These are phyloP conservation scores for Eonycteris spelaea DNA, from an alignment of 2,113 vertebrate species.

Conservation along the genomic window DNA sequence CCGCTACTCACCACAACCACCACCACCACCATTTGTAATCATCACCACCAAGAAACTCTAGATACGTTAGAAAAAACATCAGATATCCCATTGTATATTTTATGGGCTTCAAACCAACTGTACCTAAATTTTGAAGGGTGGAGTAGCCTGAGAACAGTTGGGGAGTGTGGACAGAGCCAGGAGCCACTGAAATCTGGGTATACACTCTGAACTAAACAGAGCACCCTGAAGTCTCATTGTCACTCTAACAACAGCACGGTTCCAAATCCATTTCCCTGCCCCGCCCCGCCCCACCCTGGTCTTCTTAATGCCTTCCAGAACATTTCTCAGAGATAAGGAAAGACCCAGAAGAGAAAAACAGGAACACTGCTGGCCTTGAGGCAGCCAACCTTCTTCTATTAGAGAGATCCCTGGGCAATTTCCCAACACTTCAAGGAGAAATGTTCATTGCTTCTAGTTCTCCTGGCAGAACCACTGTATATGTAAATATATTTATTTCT, in stretches of 20 bases:
- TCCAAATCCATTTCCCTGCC: neutral
- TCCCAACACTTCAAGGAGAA: neutral
- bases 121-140: neutral
- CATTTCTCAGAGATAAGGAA: constrained; percentile 25
- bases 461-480: neutral
- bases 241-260: neutral
- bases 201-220: neutral
- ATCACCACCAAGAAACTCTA: neutral
- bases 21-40: neutral
- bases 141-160: neutral
- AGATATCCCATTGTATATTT: neutral
- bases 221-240: neutral
- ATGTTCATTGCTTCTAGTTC: neutral
- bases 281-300: neutral
- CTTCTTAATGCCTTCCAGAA: neutral
- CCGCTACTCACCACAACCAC: neutral
- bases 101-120: neutral
- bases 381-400: neutral
- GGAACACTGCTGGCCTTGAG: neutral
- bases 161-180: neutral
- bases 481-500: neutral
- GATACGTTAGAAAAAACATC: neutral
- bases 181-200: neutral
- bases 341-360: neutral
- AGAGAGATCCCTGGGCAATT: neutral